These are phyloP conservation scores for Lordiphosa fenestrarum DNA, from an alignment of 2,888 invertebrate genomes.

Conservation along the genomic window DNA sequence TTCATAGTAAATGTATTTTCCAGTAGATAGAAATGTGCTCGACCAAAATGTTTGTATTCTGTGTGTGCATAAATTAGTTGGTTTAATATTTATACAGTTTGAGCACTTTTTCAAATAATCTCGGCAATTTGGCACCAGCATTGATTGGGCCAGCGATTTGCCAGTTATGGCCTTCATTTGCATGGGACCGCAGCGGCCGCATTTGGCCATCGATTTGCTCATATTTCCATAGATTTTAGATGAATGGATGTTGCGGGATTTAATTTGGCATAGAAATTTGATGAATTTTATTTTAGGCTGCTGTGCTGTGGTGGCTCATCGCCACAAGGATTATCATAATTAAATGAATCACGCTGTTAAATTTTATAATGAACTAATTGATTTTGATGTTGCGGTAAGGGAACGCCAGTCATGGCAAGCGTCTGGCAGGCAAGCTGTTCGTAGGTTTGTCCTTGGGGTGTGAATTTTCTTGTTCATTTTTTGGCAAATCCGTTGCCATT, in stretches of 20 bases:
- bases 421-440: constrained; percentile 6
- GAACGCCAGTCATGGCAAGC: neutral
- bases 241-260: constrained; percentile 9
- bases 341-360: constrained; percentile 19
- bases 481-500: constrained; percentile 42
- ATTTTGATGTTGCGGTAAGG: constrained; percentile 1
- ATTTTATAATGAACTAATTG: constrained; percentile 28
- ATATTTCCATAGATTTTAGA: constrained; percentile 1
- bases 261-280: neutral
- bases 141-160: no score
- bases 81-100: no score
- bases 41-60: no score
- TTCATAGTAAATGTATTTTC: no score
- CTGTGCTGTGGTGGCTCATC: constrained; percentile 11
- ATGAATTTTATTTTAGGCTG: constrained; percentile 7
- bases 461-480: constrained; percentile 13
- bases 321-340: constrained; percentile 32
- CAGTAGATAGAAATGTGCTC: no score
- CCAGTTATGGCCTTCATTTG: no score
- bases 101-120: no score
- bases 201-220: no score
- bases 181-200: no score
- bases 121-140: no score
- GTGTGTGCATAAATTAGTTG: no score
- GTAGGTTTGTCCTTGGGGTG: constrained; percentile 1